Conservation (phyloP, 2,113 vertebrate genomes). For the Spheniscus mendiculus region DNA sequence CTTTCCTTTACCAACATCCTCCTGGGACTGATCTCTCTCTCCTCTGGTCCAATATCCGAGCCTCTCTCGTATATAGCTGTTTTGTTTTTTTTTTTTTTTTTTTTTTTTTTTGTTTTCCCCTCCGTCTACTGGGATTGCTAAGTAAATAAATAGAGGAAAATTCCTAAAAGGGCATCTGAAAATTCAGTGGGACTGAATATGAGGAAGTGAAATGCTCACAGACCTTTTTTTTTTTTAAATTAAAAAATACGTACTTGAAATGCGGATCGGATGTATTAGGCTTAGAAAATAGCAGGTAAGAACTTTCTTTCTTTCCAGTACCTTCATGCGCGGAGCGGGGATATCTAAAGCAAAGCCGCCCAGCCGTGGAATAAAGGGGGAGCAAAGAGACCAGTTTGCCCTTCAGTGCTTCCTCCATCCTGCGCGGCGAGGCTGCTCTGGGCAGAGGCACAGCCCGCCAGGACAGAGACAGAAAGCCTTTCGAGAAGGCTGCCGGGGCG, state of each 20-base stretch:
- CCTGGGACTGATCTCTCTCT: conserved; percentile 43
- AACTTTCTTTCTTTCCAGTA: conserved; percentile 76
- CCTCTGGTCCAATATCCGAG: conserved; percentile 17
- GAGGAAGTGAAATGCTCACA: conserved; percentile 55
- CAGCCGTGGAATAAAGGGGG: conserved; percentile 58
- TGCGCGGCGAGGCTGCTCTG: conserved; percentile 43
- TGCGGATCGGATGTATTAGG: conserved; percentile 49
- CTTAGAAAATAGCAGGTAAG: conserved; percentile 73
- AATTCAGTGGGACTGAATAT: conserved; percentile 29
- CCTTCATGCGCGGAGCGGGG: conserved; percentile 49
- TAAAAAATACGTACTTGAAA: not conserved
- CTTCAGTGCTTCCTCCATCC: conserved; percentile 45
- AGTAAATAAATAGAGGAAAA: conserved; percentile 44
- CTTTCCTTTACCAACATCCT: conserved; percentile 45
- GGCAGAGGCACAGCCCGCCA: conserved; percentile 59
- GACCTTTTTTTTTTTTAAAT: not conserved
- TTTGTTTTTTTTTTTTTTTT: not conserved
- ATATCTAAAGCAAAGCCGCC: conserved; percentile 29
- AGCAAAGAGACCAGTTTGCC: conserved; percentile 47
- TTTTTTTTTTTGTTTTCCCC: not conserved
- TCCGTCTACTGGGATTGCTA: conserved; percentile 31
- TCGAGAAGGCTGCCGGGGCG: conserved; percentile 45
- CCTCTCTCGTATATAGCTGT: not conserved
- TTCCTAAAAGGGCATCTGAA: conserved; percentile 18
- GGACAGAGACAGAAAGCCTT: conserved; percentile 53